Evolutionary conservation across 2,888 invertebrate genomes (phyloP), one percentile per base, ranked within the genome.

Genomic region (Aradus depressus): DNA sequence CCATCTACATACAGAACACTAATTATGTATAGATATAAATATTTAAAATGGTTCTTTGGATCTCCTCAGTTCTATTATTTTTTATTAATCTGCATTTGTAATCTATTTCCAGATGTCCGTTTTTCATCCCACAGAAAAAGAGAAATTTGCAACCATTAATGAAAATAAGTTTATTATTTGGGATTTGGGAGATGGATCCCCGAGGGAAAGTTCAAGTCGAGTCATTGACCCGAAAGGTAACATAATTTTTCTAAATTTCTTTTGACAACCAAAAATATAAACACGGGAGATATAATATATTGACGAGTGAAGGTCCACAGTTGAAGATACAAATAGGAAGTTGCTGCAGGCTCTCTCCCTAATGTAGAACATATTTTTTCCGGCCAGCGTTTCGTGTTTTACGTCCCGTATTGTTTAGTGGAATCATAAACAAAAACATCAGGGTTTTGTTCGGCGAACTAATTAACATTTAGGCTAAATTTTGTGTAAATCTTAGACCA

Each of bases 111-210:
- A 62, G 62, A 59, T 59, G 51, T 78, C 88, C 0, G 80, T 88
- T 62, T 95, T 92, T 76, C 91, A 95, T 69, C 89, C 91, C 0
- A 80, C 75, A 1, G 88, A 91, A 62, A 71, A 72, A 21, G 73
- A 73, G 25, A 80, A 79, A 56, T 70, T 84, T 6, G 80, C 85
- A 1, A 79, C 87, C 4, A 80, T 93, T 4, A 76, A 82, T 23
- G 89, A 90, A 62, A 80, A 79, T 61, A 79, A 83, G 60, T 74
- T 91, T 59, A 66, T 81, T 1, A 70, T 90, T 4, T 86, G 86
- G 75, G 86, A 92, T 70, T 68, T 86, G 4, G 69, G 71, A 12
- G 75, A 75, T 28, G 72, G 72, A 1, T 39, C 47, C n/a, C 38
- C 43, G 10, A 44, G 31, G 14, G 56, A 56, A 45, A 35, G 2